Percentiles rank a stretch among this genome's conserved stretches.
These are phyloP conservation scores for Baronia brevicornis DNA, from an alignment of 2,888 invertebrate genomes.

Conservation along the genomic window DNA sequence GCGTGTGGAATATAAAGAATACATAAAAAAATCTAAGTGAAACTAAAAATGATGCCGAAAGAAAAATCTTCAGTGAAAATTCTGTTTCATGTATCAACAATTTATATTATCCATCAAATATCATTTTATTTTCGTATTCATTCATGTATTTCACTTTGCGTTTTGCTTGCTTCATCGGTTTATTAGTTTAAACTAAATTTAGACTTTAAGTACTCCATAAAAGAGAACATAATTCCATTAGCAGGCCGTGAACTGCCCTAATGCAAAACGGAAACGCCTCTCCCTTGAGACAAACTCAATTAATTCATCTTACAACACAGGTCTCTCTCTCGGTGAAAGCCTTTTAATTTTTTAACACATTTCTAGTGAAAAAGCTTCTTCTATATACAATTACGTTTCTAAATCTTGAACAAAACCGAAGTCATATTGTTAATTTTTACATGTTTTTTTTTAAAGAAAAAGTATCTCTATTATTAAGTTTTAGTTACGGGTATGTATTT, in stretches of 20 bases:
- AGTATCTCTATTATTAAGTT: too few relatives aligned
- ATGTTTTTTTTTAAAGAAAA: too few relatives aligned
- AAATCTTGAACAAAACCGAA: neutral
- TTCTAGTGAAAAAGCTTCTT: constrained; percentile 24
- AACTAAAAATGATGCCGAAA: too few relatives aligned
- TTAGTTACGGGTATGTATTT: too few relatives aligned
- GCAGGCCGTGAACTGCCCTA: constrained; percentile 53
- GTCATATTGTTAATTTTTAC: too few relatives aligned
- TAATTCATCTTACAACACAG: constrained; percentile 62
- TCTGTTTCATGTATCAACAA: too few relatives aligned
- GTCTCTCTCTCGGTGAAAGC: constrained; percentile 51
- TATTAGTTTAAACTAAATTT: constrained; percentile 21
- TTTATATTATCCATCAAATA: too few relatives aligned
- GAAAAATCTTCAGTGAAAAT: too few relatives aligned
- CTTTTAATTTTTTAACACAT: constrained; percentile 66
- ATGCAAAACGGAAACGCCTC: constrained; percentile 63
- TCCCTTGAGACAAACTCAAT: constrained; percentile 71
- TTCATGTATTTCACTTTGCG: constrained; percentile 8
- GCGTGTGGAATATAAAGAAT: too few relatives aligned
- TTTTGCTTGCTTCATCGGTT: constrained; percentile 4
- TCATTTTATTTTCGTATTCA: constrained; percentile 10
- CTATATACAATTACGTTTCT: constrained; percentile 7
- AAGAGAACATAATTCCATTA: constrained; percentile 62
- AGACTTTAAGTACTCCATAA: constrained; percentile 34
- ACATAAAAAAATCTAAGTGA: too few relatives aligned